phyloP scores from a whole-genome alignment of 2,888 invertebrate species.

The Daptonema setosum region DNA sequence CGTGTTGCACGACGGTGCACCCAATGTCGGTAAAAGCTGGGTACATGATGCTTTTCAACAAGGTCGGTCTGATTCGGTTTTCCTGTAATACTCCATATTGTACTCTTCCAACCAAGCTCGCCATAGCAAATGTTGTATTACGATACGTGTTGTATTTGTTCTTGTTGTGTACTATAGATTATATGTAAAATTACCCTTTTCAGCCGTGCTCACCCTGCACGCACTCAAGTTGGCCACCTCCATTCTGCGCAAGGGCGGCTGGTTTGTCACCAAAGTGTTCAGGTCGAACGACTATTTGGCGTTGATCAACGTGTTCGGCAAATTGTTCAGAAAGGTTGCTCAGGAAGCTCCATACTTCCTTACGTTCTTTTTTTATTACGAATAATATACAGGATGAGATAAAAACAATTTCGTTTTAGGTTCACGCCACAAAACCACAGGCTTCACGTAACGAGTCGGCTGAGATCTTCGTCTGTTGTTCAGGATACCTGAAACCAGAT shows the following conservation, averaged over 20 bases:
- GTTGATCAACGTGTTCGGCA: conserved; percentile 77
- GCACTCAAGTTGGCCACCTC: conserved; percentile 74
- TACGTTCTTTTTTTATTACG: background rate
- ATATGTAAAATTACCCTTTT: background rate
- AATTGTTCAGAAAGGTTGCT: conserved; percentile 77
- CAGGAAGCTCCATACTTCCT: conserved; percentile 7
- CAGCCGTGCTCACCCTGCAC: conserved; percentile 41
- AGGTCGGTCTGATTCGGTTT: conserved; percentile 28
- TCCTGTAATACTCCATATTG: no score
- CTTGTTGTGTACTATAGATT: no score
- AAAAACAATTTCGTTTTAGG: conserved; percentile 29
- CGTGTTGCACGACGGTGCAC: conserved; percentile 88
- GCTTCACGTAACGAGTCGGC: conserved; percentile 94
- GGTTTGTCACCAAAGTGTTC: conserved; percentile 95
- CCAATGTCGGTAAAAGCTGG: conserved; percentile 86
- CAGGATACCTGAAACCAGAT: conserved; percentile 70
- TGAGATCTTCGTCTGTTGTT: conserved; percentile 95
- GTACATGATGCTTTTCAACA: conserved; percentile 88
- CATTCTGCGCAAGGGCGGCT: conserved; percentile 68
- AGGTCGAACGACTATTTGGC: conserved; percentile 91
- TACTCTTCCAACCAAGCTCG: no score
- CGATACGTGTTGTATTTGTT: no score
- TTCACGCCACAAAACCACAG: conserved; percentile 92
- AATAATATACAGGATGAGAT: background rate
- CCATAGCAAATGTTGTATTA: no score